Evolutionary conservation across 2,797 vertebrate species (phyloP).

Genomic region (Furcifer pardalis): DNA sequence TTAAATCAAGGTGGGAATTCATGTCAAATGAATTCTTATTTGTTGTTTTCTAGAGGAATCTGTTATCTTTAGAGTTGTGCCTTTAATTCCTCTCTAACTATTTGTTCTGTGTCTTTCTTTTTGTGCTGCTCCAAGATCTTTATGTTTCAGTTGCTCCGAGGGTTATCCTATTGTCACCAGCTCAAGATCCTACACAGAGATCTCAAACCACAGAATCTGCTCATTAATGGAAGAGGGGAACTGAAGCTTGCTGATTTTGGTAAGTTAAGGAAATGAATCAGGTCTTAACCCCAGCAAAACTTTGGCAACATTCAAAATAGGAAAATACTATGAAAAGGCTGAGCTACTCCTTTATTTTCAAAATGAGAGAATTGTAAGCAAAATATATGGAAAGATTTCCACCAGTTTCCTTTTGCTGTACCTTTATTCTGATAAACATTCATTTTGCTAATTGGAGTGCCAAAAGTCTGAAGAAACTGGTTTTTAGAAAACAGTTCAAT

Average conservation of each 20-base stretch:
- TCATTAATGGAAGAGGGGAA: constrained; percentile 95
- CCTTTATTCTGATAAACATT: neutral
- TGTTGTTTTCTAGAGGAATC: neutral
- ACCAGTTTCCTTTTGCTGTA: neutral
- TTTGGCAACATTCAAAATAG: neutral
- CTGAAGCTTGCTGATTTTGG: constrained; percentile 96
- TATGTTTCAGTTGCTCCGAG: constrained; percentile 96
- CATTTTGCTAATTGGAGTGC: neutral
- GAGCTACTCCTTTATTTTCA: neutral
- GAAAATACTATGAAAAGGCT: neutral
- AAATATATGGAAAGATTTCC: neutral
- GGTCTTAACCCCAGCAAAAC: neutral
- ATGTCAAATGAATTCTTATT: neutral
- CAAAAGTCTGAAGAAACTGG: neutral
- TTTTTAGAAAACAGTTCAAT: neutral
- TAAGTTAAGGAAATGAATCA: constrained; percentile 64
- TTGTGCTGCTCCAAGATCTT: constrained; percentile 84
- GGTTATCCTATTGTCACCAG: constrained; percentile 92
- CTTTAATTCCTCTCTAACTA: neutral
- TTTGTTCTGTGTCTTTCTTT: neutral
- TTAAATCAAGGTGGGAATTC: too few species aligned
- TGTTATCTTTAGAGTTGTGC: neutral
- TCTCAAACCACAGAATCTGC: constrained; percentile 96
- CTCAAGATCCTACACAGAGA: constrained; percentile 96
- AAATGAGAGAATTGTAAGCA: neutral